A percentile compares a stretch with the other conserved stretches of the same genome.
phyloP scores from a whole-genome alignment of 2,797 vertebrate genomes.

The Eospalax fontanierii region DNA sequence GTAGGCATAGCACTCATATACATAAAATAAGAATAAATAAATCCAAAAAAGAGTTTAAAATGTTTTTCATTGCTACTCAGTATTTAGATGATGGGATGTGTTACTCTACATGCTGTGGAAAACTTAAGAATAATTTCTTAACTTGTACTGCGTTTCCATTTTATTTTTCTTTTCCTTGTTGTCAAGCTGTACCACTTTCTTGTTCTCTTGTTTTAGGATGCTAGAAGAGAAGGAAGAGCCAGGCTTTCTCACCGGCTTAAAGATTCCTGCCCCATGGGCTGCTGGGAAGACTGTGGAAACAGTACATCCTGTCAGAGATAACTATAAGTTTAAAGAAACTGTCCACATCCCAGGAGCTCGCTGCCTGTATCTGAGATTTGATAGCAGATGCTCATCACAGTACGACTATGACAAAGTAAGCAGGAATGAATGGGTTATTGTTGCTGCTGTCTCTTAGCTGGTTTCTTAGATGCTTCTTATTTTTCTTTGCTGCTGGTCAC shows the following conservation, averaged over 20 bases:
- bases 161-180: constrained; percentile 37
- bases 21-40: too few species aligned
- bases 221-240: constrained; percentile 98
- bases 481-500: constrained; percentile 74
- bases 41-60: background rate
- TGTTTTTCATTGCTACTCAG: background rate
- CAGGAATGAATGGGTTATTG: background rate
- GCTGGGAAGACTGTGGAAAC: constrained; percentile 99
- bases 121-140: background rate
- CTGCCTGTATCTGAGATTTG: constrained; percentile 98
- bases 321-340: constrained; percentile 99
- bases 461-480: constrained; percentile 70
- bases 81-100: background rate
- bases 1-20: too few species aligned
- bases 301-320: constrained; percentile 98
- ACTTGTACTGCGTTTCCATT: background rate
- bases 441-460: background rate
- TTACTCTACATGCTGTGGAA: background rate
- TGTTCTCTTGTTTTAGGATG: constrained; percentile 91
- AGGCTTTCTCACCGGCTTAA: constrained; percentile 98
- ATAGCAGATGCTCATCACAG: constrained; percentile 98
- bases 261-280: constrained; percentile 99
- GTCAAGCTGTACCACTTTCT: constrained; percentile 1
- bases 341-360: constrained; percentile 99
- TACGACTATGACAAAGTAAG: constrained; percentile 99